Base-by-base conservation (phyloP, 2,797 vertebrate genomes). In the Psittacula derbiana region DNA sequence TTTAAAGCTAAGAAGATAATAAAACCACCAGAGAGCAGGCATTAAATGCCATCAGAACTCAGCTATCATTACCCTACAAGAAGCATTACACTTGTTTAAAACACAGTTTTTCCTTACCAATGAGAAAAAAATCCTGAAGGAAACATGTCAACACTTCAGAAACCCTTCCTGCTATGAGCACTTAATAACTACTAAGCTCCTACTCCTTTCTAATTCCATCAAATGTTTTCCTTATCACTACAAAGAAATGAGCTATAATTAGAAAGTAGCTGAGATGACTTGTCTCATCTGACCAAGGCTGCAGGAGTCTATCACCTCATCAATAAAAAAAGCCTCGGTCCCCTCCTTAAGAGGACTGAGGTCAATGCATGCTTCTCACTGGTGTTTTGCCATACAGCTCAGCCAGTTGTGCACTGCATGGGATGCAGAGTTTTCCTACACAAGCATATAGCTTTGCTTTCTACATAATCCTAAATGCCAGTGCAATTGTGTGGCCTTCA, bases 21-120 rank as follows among this genome's bases (percentile, higher is more conserved):
- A 50, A 61, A 76, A 78, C 41, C 6, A 74, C 8, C 33, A 88
- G 27, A 67, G 18, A 89, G 14, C 2, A 44, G 31, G 11, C 19
- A 43, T 31, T 70, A 82, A 87, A 84, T 7, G 11, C 4, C 67
- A 76, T 31, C 14, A 64, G 40, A 87, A 82, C 73, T 85, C 60
- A 85, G 90, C 65, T 90, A 69, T 76, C 67, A 9, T 62, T 83
- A 76, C 73, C n/a, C 73, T 71, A 66, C 40, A 72, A 16, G 46
- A 73, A 95, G 75, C 30, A 95, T 70, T 86, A 91, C 33, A 41
- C 43, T 82, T n/a, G 11, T n/a, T 70, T 27, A 71, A 96, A 92
- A 80, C n/a, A 80, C 52, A 80, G 55, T 71, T 96, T 49, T 80
- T 80, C 71, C 66, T 70, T 94, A 81, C 33, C 36, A 92, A 83